These are phyloP conservation scores for Nezara viridula DNA, from an alignment of 2,888 invertebrate genomes.

Conservation along the genomic window DNA sequence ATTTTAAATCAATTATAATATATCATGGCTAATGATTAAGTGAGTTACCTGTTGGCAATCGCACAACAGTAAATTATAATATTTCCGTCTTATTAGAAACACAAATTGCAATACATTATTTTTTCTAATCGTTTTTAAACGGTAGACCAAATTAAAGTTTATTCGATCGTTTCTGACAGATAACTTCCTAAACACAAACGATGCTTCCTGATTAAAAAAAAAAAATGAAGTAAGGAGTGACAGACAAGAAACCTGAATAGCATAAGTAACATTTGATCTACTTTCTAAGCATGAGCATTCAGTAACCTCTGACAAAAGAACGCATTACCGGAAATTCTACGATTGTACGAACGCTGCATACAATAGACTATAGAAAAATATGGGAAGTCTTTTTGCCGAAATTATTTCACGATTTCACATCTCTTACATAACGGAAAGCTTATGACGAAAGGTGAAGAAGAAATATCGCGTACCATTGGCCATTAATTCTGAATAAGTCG, in stretches of 20 bases:
- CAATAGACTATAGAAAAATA: conserved; percentile 3
- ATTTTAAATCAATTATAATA: too few species aligned
- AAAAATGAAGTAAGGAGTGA: not conserved
- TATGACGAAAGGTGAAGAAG: not conserved
- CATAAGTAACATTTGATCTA: not conserved
- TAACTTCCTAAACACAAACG: not conserved
- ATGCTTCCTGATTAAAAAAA: not conserved
- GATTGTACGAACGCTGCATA: not conserved
- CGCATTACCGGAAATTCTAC: not conserved
- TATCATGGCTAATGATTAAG: too few species aligned
- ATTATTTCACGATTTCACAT: not conserved
- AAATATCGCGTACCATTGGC: not conserved
- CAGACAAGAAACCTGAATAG: not conserved
- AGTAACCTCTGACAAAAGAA: not conserved
- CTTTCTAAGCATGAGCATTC: not conserved
- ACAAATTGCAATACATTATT: too few species aligned
- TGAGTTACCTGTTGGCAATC: too few species aligned
- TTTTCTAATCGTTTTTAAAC: too few species aligned
- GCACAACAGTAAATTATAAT: too few species aligned
- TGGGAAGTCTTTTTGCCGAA: not conserved
- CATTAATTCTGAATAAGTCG: not conserved
- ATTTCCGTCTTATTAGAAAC: too few species aligned
- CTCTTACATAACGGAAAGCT: conserved; percentile 3
- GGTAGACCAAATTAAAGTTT: too few species aligned
- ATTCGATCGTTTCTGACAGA: too few species aligned